phyloP scores from a whole-genome alignment of 2,888 invertebrate species.

The Brachyopa scutellaris region DNA sequence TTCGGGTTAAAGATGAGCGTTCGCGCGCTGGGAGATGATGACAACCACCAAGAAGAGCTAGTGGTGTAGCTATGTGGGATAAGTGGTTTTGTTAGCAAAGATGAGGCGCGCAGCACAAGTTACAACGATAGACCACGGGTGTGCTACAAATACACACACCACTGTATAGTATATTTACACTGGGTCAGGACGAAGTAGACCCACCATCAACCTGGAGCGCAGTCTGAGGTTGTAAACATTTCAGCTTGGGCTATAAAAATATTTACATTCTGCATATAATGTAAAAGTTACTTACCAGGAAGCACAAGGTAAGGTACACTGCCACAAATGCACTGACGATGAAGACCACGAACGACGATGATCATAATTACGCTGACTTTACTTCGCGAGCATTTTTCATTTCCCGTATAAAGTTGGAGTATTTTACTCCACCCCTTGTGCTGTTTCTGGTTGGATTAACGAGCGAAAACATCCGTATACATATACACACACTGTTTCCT shows the following conservation, averaged over 20 bases:
- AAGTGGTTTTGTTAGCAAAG: slow-evolving; percentile 21
- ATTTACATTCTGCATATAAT: slow-evolving; percentile 54
- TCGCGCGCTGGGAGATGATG: neutral
- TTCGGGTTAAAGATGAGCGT: slow-evolving; percentile 32
- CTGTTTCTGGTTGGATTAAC: slow-evolving; percentile 23
- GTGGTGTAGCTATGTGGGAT: neutral
- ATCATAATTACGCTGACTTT: slow-evolving; percentile 55
- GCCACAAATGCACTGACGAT: slow-evolving; percentile 7
- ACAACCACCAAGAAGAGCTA: neutral
- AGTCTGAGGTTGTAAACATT: slow-evolving; percentile 46
- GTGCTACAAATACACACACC: neutral
- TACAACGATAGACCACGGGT: neutral
- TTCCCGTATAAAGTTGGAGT: slow-evolving; percentile 39
- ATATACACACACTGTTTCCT: too few species aligned
- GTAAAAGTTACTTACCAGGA: slow-evolving; percentile 33
- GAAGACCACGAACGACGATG: slow-evolving; percentile 17
- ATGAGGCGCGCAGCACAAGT: slow-evolving; percentile 12
- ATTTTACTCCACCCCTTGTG: too few species aligned
- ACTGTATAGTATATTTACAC: slow-evolving; percentile 20
- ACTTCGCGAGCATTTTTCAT: slow-evolving; percentile 29
- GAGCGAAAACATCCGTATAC: slow-evolving; percentile 36
- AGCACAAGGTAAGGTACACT: too few species aligned
- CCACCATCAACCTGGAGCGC: too few species aligned
- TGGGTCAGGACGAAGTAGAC: slow-evolving; percentile 31
- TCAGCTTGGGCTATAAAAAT: slow-evolving; percentile 48